phyloP scores from a whole-genome alignment of 1,140 invertebrate species.

The Metaphire vulgaris region DNA sequence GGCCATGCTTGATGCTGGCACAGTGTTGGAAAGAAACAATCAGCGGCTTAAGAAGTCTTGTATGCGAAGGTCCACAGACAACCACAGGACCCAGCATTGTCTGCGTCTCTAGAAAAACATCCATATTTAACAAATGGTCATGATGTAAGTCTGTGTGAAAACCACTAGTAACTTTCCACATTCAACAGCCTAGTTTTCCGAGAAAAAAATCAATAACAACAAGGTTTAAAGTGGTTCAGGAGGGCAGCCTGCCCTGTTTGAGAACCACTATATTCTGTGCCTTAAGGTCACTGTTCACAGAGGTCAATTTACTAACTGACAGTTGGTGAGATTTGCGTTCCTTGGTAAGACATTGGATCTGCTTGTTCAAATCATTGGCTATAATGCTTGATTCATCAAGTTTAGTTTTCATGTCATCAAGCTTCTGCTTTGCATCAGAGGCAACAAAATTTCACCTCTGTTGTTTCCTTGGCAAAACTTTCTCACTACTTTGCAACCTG shows the following conservation, averaged over 20 bases:
- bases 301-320: background rate
- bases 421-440: background rate
- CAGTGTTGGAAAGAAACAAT: slow-evolving; percentile 89
- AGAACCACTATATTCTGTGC: too few relatives aligned
- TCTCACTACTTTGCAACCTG: background rate
- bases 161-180: too few relatives aligned
- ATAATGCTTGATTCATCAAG: background rate
- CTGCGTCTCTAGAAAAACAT: slow-evolving; percentile 68
- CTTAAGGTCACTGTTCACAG: background rate
- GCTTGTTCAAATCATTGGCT: background rate
- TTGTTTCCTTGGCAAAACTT: background rate
- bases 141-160: too few relatives aligned
- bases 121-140: too few relatives aligned
- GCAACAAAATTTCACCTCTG: background rate
- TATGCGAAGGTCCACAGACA: slow-evolving; percentile 67
- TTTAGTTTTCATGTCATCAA: background rate
- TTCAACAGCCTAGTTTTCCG: too few relatives aligned
- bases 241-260: too few relatives aligned
- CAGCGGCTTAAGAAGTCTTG: slow-evolving; percentile 76
- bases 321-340: background rate
- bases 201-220: too few relatives aligned
- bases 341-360: background rate
- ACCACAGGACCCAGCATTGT: slow-evolving; percentile 87
- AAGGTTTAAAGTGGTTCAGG: too few relatives aligned
- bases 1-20: slow-evolving; percentile 69